Base-by-base conservation (phyloP, 2,888 invertebrate genomes). In the Papilio gigon region DNA sequence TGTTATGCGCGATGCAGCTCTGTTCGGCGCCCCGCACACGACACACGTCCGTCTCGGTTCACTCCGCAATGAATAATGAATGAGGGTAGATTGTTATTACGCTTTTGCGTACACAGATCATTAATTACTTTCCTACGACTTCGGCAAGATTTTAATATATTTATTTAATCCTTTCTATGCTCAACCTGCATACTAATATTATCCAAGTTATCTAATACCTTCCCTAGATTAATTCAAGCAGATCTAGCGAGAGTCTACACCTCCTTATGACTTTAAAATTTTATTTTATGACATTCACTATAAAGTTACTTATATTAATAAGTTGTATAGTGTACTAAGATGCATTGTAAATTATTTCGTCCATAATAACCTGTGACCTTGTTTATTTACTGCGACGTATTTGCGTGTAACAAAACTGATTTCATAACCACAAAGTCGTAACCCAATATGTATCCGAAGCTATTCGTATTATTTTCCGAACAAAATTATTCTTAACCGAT, bases 21-120 rank as follows among this genome's bases (percentile, higher is more conserved):
- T 78, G 72, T 76, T 81, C 80, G 76, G 76, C 30, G 77, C 76
- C 79, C 78, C 86, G 90, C 90, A 90, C 90, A 89, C 90, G 90
- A 86, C 90, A 70, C 89, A 90, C 90, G 90, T 88, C 85, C 83
- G 81, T 77, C 79, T 78, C 68, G 73, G 72, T 84, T 80, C 75
- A 75, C 73, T 78, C 74, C 78, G 72, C 76, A 76, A 80, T 79
- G 89, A 88, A 90, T 90, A 81, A 75, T 74, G 79, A 83, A 80
- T 70, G 74, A 42, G 47, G 30, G 27, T 59, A 60, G 58, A 60
- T 67, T 50, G 65, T 68, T 69, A 67, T 72, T 70, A 68, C 62
- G 62, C 30, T 66, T 72, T 62, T 68, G 67, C 27, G 33, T 25
- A 11, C 22, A 20, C 6, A 35, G 47, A 20, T 62, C 56, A 14